Conservation (phyloP, 2,113 vertebrate genomes). For the Brachirus orientalis region DNA sequence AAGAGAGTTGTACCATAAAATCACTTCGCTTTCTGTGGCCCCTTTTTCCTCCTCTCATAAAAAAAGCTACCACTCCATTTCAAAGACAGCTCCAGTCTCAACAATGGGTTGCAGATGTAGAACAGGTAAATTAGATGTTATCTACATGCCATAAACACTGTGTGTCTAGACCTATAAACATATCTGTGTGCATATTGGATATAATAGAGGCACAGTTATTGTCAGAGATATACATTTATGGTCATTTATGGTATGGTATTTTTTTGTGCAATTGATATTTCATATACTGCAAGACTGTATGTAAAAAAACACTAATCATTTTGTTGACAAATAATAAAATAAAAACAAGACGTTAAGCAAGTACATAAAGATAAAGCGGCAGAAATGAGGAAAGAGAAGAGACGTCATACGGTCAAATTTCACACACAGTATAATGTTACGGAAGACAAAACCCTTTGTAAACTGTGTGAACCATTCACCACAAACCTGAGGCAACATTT, state of each 20-base stretch:
- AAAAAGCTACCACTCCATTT: conserved; percentile 55
- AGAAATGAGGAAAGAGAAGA: too few relatives aligned
- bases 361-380: too few relatives aligned
- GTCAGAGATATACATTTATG: too few relatives aligned
- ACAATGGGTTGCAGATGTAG: conserved; percentile 75
- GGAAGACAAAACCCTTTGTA: too few relatives aligned
- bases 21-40: conserved; percentile 45
- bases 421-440: too few relatives aligned
- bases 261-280: background rate
- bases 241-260: too few relatives aligned
- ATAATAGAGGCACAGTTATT: conserved; percentile 1
- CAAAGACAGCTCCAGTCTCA: conserved; percentile 55
- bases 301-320: too few relatives aligned
- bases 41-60: conserved; percentile 59
- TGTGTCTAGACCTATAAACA: conserved; percentile 67
- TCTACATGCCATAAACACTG: conserved; percentile 44
- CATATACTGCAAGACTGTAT: background rate
- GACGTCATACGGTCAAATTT: too few relatives aligned
- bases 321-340: too few relatives aligned
- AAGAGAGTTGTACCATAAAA: conserved; percentile 58
- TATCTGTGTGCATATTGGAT: conserved; percentile 9
- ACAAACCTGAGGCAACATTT: too few relatives aligned
- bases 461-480: too few relatives aligned
- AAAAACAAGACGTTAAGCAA: too few relatives aligned
- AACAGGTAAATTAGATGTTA: conserved; percentile 55